phyloP scores from a whole-genome alignment of 2,113 vertebrate species.

The Plestiodon gilberti region DNA sequence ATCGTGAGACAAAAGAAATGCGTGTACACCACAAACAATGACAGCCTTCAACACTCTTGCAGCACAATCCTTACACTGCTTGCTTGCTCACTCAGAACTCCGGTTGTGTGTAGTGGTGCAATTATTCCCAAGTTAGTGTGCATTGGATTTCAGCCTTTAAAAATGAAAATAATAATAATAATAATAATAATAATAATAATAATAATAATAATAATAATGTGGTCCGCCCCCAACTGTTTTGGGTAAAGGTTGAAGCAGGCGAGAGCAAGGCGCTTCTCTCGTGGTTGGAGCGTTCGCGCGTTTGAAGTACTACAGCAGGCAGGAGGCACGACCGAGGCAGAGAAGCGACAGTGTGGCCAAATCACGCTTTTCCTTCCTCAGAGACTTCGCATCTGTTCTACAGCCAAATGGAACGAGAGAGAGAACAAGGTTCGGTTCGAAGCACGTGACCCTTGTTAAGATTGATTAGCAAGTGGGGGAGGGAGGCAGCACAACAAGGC shows the following conservation, averaged over 20 bases:
- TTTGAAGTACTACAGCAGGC: background rate
- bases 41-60: no score
- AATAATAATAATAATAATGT: no score
- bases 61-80: no score
- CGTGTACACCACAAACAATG: background rate
- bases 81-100: no score
- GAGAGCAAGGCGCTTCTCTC: background rate
- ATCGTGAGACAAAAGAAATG: background rate
- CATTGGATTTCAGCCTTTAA: no score
- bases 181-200: no score
- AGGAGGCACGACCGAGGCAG: no score
- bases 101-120: no score
- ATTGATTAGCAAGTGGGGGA: background rate
- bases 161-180: no score
- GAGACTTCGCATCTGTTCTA: background rate
- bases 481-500: background rate
- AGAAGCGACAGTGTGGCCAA: background rate
- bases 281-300: background rate
- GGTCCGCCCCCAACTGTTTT: background rate
- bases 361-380: background rate
- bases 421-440: background rate
- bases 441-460: background rate
- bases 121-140: no score
- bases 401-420: background rate
- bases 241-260: no score